These are phyloP conservation scores for Heliconius aoede DNA, from an alignment of 2,888 invertebrate genomes.

Conservation along the genomic window DNA sequence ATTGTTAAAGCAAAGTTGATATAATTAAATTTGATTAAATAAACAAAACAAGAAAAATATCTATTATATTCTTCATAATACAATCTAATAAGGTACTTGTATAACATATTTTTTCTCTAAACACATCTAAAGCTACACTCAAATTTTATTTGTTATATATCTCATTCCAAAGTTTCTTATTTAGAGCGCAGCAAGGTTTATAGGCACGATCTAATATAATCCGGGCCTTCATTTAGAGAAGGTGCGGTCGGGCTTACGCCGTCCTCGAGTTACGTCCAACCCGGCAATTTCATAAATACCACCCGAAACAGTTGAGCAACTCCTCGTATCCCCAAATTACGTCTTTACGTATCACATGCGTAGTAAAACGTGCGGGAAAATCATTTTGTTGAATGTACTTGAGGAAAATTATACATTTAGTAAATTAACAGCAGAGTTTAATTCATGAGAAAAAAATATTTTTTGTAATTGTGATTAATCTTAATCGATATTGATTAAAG, in stretches of 20 bases:
- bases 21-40: not conserved
- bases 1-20: not conserved
- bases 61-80: too few relatives aligned
- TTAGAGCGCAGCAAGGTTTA: constrained; percentile 49
- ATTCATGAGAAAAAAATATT: too few relatives aligned
- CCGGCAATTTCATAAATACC: constrained; percentile 80
- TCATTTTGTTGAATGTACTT: constrained; percentile 37
- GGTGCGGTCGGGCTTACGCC: constrained; percentile 66
- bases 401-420: constrained; percentile 6
- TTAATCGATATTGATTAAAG: not conserved
- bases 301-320: constrained; percentile 69
- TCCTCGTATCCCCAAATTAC: constrained; percentile 62
- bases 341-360: constrained; percentile 45
- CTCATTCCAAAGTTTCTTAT: constrained; percentile 42
- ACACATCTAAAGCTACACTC: not conserved
- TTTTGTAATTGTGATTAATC: too few relatives aligned
- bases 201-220: constrained; percentile 60
- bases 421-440: not conserved
- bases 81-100: too few relatives aligned
- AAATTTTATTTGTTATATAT: constrained; percentile 15
- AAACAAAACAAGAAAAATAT: not conserved
- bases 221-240: constrained; percentile 67
- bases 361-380: constrained; percentile 43
- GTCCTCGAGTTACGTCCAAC: constrained; percentile 66
- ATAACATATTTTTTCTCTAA: not conserved